Base-by-base conservation (phyloP, 2,888 invertebrate genomes). In the Petrolisthes cinctipes region DNA sequence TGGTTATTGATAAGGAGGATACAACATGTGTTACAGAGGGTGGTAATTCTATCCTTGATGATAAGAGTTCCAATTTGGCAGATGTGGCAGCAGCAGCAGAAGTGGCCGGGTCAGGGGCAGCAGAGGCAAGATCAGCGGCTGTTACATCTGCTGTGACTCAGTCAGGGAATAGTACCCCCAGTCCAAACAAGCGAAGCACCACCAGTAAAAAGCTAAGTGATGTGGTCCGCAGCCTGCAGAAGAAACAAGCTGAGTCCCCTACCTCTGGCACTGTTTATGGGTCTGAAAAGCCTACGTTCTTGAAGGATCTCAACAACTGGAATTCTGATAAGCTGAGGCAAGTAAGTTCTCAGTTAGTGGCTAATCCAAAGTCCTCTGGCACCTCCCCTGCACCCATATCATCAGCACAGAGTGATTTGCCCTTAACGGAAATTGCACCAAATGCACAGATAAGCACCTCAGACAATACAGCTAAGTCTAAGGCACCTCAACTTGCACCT, bases 241-340 rank as follows among this genome's bases (percentile, higher is more conserved):
- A 86, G 82, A 90, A 90, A 82, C 89, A 86, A 51, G 89, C 89
- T n/a, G 90, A 89, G 71, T 66, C 84, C 37, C 89, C 90, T 53
- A 83, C 79, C 54, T 86, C 88, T 61, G 79, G 79, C n/a, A 80
- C 80, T 11, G 71, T 80, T 11, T 78, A 61, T 79, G 66, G 71
- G 66, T n/a, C 83, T 20, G 88, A 88, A 61, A 86, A 88, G 53
- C 90, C 90, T n/a, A 84, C 82, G 66, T 90, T 90, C 85, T 82
- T 90, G 78, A 87, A 88, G 85, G 90, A 88, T 61, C 80, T 88
- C 57, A 75, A 61, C 71, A 68, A 57, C 51, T 82, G 88, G 84
- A 89, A 57, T 56, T 78, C 85, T n/a, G 90, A 90, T 75, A 90
- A 90, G 82, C 71, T 56, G 86, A 89, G 88, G 88, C 90, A 90